Evolutionary conservation across 2,888 invertebrate genomes (phyloP), one percentile per base, ranked within the genome.

Genomic region (Plebejus melissa): DNA sequence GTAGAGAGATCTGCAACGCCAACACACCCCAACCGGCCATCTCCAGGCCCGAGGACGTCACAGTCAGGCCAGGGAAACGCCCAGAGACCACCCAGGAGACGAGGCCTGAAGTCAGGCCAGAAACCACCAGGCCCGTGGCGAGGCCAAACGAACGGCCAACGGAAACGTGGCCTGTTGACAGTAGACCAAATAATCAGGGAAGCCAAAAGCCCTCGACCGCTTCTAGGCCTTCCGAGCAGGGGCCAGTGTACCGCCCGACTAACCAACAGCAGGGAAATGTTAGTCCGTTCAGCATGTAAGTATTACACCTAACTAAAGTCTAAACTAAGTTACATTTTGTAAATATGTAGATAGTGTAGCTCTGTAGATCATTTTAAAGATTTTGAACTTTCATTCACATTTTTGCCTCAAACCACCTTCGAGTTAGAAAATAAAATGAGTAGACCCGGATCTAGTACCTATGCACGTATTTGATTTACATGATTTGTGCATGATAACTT

Each of bases 1-100:
- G 95, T 0, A 88, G 94, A 77, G 94, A 94, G 74, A 94, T 95
- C 9, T 95, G 95, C 81, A 94, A 94, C 58, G 90, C 91, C 0
- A 86, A 91, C 71, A 88, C 80, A 11, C 91, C 85, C 0, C 86
- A 81, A 65, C 88, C 86, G 38, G 83, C 80, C 57, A 81, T 78
- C n/a, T 89, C 83, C 36, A 83, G 83, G 11, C 83, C 84, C 11
- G 85, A 85, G 1, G 76, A 74, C 13, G 78, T 57, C 6, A 78
- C 77, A 46, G 77, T 79, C 16, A 77, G 76, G 50, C 50, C 72
- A 1, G 46, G 50, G 5, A 71, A 71, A 41, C 57, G 75, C 22
- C 75, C 75, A 3, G 75, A 75, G 41, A 13, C 69, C 3, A 74
- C 46, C 11, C 75, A 72, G 32, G 60, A 65, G 9, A 60, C 38